Evolutionary conservation across 1,140 invertebrate genomes (phyloP).

Genomic region (Luehdorfia chinensis): DNA sequence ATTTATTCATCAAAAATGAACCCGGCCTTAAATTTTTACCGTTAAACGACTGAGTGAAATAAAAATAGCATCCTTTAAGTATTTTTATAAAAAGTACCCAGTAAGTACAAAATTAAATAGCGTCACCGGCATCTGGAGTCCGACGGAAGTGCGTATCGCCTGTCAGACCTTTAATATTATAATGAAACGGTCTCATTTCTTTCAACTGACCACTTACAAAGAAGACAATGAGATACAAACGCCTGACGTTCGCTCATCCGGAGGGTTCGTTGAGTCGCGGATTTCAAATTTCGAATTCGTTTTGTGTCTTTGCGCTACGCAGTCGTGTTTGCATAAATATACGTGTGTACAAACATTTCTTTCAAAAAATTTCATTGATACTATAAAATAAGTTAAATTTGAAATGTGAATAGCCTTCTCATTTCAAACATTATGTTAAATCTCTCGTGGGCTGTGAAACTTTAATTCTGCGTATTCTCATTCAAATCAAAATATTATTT

Average conservation of each 20-base stretch:
- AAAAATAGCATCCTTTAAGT: constrained; percentile 10
- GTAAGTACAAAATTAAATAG: constrained; percentile 53
- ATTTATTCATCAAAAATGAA: too few species aligned
- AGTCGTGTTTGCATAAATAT: neutral
- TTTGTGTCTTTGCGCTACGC: constrained; percentile 11
- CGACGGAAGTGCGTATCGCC: constrained; percentile 69
- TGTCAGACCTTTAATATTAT: constrained; percentile 71
- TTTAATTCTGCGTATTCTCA: too few species aligned
- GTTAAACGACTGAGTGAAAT: too few species aligned
- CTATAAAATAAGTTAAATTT: too few species aligned
- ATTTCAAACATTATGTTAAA: too few species aligned
- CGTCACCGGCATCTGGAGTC: constrained; percentile 56
- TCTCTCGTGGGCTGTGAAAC: too few species aligned
- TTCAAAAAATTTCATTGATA: constrained; percentile 1
- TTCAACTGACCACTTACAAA: constrained; percentile 68
- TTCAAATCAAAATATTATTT: too few species aligned
- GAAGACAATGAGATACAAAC: constrained; percentile 54
- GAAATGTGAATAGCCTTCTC: too few species aligned
- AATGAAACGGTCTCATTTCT: constrained; percentile 62
- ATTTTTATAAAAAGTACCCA: constrained; percentile 10
- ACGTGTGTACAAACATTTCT: neutral
- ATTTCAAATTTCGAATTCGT: constrained; percentile 27
- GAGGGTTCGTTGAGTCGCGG: constrained; percentile 35
- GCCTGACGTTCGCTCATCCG: constrained; percentile 48
- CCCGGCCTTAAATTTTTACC: too few species aligned